These are phyloP conservation scores for Psilopsiagon aymara DNA, from an alignment of 2,113 vertebrate species.

Conservation along the genomic window DNA sequence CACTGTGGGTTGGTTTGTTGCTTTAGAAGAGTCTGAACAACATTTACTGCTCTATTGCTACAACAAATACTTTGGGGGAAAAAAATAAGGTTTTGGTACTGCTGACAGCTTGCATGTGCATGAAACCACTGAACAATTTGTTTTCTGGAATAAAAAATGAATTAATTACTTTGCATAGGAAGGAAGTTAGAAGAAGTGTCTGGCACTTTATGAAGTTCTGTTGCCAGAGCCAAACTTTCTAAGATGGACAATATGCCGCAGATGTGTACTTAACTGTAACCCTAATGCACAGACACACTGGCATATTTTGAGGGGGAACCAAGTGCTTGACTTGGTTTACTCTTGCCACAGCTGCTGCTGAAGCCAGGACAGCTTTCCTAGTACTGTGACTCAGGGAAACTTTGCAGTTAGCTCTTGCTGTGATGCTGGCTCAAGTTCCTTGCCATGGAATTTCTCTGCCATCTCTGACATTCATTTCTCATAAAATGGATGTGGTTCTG, in stretches of 20 bases:
- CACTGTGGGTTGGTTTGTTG: background rate
- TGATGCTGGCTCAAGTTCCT: background rate
- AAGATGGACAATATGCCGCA: background rate
- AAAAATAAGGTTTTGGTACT: background rate
- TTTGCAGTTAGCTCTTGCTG: background rate
- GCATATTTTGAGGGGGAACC: no score
- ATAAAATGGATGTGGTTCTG: background rate
- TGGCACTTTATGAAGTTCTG: background rate
- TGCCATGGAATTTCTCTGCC: background rate
- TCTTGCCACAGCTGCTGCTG: background rate
- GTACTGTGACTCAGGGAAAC: background rate
- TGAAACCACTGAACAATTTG: background rate
- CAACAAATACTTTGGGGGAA: background rate
- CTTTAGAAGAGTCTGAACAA: background rate
- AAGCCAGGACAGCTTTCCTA: background rate
- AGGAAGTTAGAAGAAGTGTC: background rate
- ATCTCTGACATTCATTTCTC: background rate
- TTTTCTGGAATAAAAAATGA: background rate
- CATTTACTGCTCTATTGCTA: background rate
- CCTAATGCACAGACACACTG: background rate
- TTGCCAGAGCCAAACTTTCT: background rate
- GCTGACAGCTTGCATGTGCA: background rate
- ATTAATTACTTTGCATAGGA: background rate
- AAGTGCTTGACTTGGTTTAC: background rate
- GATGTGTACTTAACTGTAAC: background rate